These are phyloP conservation scores for Baryphthengus martii DNA, from an alignment of 2,113 vertebrate genomes.

Conservation along the genomic window DNA sequence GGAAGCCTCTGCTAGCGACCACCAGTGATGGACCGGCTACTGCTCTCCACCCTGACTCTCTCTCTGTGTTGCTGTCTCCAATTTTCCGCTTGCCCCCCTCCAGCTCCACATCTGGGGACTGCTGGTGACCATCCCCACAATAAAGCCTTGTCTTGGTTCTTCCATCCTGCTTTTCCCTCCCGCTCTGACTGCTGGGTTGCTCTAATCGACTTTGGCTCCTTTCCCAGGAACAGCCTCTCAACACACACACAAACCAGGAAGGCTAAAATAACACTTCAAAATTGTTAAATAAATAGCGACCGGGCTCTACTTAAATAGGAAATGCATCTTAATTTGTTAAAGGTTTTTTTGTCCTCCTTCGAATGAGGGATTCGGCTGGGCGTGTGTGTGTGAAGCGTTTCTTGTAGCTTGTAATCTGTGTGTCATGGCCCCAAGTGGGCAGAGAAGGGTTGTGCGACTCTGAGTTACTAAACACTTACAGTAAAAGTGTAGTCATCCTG, in stretches of 20 bases:
- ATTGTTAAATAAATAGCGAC: conserved; percentile 35
- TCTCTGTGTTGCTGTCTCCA: not conserved
- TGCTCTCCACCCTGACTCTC: not conserved
- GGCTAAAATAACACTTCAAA: conserved; percentile 45
- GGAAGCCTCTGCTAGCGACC: not conserved
- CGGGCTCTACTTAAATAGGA: conserved; percentile 20
- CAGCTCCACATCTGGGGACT: not conserved
- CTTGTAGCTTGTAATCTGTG: not conserved
- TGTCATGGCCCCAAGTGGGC: conserved; percentile 26
- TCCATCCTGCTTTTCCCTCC: not conserved
- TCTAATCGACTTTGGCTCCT: conserved; percentile 34
- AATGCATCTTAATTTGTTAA: not conserved
- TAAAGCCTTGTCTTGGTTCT: not conserved
- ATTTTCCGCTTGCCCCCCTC: not conserved
- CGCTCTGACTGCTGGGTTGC: not conserved
- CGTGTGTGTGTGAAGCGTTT: not conserved
- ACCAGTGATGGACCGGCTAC: rapidly evolving
- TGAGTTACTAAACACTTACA: conserved; percentile 65
- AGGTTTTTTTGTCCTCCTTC: not conserved
- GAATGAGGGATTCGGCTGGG: not conserved
- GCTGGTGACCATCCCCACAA: not conserved
- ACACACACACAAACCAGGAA: conserved; percentile 23
- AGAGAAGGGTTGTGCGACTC: conserved; percentile 30
- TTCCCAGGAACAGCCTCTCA: conserved; percentile 44
- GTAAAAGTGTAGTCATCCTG: conserved; percentile 71